Evolutionary conservation across 2,113 vertebrate species (phyloP), one percentile per base, ranked within the genome.

Genomic region (Columba janthina): DNA sequence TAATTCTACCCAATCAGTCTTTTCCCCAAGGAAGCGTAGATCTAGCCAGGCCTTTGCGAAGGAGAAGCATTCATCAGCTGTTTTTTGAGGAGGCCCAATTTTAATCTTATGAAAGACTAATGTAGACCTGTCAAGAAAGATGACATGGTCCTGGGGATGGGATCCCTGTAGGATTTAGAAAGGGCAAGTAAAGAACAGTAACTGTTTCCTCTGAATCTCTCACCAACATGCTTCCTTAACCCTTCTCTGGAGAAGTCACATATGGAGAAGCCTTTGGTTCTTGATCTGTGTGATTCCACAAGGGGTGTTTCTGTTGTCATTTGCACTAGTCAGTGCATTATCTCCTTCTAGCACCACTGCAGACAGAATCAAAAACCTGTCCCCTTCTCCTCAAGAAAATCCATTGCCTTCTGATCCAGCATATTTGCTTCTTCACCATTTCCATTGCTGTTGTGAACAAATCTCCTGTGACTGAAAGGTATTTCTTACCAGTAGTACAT

Each of bases 151-250:
- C 32, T 70, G 50, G 4, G 0, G 25, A n/a, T 46, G 14, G 32
- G 21, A 36, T 58, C 14, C 3, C 21, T 26, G 3, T 46, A 29
- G 56, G 13, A 8, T 54, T 20, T 8, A 62, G 62, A 72, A 82
- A 51, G n/a, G 42, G 7, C 58, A 70, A 21, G 9, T 25, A 58
- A 12, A 76, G 51, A 77, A 26, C 31, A 77, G 10, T 44, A 36
- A 11, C 1, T 1, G 9, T 54, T 80, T 74, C 19, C 9, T 83
- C 28, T 0, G 1, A 34, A 17, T 42, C 8, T 60, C 7, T 58
- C 17, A 18, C 16, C 10, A 70, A 31, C 5, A 9, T 17, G 1
- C 12, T 58, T 88, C 16, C 3, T 51, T 58, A 62, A 62, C 5
- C 5, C 19, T 17, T 17, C 48, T 75, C 67, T 80, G 13, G 53